Evolutionary conservation across 2,888 invertebrate genomes (phyloP), one percentile per base, ranked within the genome.

Genomic region (Mimas tiliae): DNA sequence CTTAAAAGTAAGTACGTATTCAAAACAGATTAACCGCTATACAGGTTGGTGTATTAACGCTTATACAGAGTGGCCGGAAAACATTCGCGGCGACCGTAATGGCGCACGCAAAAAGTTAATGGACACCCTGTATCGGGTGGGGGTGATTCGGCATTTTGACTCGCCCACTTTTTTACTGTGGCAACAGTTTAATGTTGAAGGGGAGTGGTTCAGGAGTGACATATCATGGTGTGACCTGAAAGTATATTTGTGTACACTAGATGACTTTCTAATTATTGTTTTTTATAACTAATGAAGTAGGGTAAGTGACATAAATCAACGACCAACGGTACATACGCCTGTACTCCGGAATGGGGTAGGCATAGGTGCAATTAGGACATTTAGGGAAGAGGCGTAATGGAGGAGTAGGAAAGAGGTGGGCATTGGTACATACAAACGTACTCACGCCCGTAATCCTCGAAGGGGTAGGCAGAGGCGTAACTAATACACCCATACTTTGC

Each of bases 21-120:
- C 68, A 74, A 74, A 82, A 79, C 68, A 78, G 77, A 81, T 81
- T 74, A 78, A 64, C 76, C 71, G 69, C 77, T 74, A 76, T 70
- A 76, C 74, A 75, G 69, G 71, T 69, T 75, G 77, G 73, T 74
- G 72, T 75, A 67, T 21, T 48, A 53, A 53, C 19, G 27, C 14
- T 58, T 76, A 75, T 76, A 77, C 74, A 76, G 69, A 64, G 58
- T 64, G 69, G 62, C 75, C 81, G 83, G 83, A 82, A 82, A 77
- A 74, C 77, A 81, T 80, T 83, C 72, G 65, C 71, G 58, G 69
- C 72, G 70, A 72, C 64, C 69, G 72, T 83, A 87, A 87, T 82
- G 84, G 76, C 82, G 38, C 67, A 70, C 73, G 72, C 83, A 84
- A 85, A 86, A 86, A 85, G 83, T 79, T 84, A 86, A 87, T 87